Evolutionary conservation across 2,888 invertebrate genomes (phyloP).

Genomic region (Plusia festucae): DNA sequence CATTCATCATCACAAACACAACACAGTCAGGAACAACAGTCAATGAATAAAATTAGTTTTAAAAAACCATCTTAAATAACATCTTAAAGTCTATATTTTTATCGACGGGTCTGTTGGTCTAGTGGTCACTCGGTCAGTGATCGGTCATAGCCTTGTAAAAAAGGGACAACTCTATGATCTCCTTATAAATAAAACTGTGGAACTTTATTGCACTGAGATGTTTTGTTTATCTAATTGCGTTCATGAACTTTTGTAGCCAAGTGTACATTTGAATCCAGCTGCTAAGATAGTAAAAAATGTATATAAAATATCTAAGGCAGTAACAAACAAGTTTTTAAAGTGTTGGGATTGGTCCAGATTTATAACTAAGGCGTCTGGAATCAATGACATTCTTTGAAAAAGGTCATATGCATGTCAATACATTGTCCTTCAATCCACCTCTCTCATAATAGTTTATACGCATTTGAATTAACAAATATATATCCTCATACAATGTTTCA

Average conservation of each 20-base stretch:
- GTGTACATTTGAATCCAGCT: conserved; percentile 1
- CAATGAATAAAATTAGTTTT: too few relatives aligned
- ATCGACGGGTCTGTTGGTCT: too few relatives aligned
- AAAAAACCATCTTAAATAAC: too few relatives aligned
- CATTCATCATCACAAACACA: neutral
- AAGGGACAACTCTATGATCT: too few relatives aligned
- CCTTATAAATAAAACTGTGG: too few relatives aligned
- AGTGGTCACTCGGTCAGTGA: too few relatives aligned
- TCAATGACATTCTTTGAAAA: neutral
- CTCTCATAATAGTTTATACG: neutral
- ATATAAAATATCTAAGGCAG: neutral
- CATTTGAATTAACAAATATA: neutral
- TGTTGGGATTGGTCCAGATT: neutral
- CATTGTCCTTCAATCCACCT: neutral
- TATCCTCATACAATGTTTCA: neutral
- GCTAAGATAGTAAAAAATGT: neutral
- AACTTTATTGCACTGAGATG: too few relatives aligned
- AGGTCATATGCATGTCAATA: conserved; percentile 2
- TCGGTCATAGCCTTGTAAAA: too few relatives aligned
- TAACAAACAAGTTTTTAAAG: neutral
- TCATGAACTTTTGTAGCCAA: too few relatives aligned
- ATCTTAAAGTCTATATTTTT: too few relatives aligned
- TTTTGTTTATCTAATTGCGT: too few relatives aligned
- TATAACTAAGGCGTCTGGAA: neutral
- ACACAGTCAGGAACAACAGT: too few relatives aligned